phyloP scores from a whole-genome alignment of 2,797 vertebrate genomes.

The Myripristis jacobus region DNA sequence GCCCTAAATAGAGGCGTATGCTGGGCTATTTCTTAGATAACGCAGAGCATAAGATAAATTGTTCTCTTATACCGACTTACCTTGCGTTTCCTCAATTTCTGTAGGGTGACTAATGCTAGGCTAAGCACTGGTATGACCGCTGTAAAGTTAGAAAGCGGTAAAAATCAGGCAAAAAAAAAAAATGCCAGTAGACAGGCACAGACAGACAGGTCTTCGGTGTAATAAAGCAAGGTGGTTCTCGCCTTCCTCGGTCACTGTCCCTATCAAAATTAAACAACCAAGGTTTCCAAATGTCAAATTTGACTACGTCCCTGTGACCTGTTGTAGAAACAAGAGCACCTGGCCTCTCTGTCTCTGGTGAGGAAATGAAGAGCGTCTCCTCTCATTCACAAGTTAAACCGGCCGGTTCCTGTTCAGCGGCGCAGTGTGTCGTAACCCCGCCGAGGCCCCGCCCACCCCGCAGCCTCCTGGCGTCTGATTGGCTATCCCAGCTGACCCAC shows the following conservation, averaged over 20 bases:
- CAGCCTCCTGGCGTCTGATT: slow-evolving; percentile 17
- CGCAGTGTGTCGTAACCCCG: background rate
- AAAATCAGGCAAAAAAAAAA: too few species aligned
- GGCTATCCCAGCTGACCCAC: background rate
- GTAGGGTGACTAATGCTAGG: background rate
- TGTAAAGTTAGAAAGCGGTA: too few species aligned
- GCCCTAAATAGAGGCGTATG: too few species aligned
- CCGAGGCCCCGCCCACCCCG: slow-evolving; percentile 11
- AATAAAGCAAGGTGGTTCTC: background rate
- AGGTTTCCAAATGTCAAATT: background rate
- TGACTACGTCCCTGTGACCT: too few species aligned
- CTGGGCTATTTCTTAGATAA: too few species aligned
- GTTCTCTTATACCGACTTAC: background rate
- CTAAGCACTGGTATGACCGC: too few species aligned
- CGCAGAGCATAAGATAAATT: too few species aligned
- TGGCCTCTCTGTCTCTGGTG: too few species aligned
- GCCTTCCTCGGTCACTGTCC: background rate
- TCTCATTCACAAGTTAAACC: slow-evolving; percentile 11
- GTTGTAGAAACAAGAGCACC: accelerated
- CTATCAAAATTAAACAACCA: too few species aligned
- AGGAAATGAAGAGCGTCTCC: too few species aligned
- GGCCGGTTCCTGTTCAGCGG: slow-evolving; percentile 49
- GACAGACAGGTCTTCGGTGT: background rate
- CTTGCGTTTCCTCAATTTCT: background rate
- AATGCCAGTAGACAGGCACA: background rate